phyloP scores from a whole-genome alignment of 1,140 invertebrate species.

The Brachystomella parvula region DNA sequence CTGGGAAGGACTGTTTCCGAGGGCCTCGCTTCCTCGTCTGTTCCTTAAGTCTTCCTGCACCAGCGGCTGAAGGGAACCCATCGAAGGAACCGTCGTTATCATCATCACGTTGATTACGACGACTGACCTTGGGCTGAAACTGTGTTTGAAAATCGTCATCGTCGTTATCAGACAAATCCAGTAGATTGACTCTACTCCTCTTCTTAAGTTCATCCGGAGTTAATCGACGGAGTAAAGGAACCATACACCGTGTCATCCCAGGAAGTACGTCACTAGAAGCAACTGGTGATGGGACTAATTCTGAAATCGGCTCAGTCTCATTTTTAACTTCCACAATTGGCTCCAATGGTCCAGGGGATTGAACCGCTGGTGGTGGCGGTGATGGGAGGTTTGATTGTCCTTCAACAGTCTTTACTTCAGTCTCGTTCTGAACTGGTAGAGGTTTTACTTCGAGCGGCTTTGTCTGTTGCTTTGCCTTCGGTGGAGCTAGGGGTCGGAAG shows the following conservation, averaged over 20 bases:
- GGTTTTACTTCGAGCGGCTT: no score
- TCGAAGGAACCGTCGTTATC: not conserved
- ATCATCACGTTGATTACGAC: not conserved
- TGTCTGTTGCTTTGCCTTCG: no score
- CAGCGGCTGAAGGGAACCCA: not conserved
- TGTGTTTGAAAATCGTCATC: not conserved
- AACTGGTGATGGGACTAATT: not conserved
- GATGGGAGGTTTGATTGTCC: not conserved
- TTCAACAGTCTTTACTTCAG: no score
- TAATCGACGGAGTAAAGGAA: not conserved
- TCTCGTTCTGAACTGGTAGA: no score
- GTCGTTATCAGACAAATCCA: not conserved
- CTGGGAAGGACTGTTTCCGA: no score
- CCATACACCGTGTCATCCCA: not conserved
- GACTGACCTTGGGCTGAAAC: not conserved
- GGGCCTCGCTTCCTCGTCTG: no score
- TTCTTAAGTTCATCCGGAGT: not conserved
- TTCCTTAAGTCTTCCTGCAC: no score
- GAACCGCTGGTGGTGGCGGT: not conserved
- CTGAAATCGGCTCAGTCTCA: not conserved
- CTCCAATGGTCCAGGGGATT: not conserved
- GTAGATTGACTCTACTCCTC: not conserved
- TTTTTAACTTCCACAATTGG: not conserved
- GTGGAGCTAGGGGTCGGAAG: no score
- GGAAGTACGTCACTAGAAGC: not conserved